These are phyloP conservation scores for Drosophila auraria DNA, from an alignment of 1,140 invertebrate species.

Conservation along the genomic window DNA sequence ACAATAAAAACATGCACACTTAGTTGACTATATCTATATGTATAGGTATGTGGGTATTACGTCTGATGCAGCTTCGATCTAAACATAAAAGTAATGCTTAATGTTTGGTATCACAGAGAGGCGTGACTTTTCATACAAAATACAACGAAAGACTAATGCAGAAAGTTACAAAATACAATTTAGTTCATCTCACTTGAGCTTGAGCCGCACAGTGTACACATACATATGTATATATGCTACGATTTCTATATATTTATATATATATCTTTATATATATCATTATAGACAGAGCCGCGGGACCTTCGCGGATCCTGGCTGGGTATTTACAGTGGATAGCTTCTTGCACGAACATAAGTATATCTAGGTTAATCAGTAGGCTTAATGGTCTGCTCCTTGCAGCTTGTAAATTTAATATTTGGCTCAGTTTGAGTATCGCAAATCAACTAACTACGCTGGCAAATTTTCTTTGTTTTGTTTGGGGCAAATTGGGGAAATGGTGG, in stretches of 20 bases:
- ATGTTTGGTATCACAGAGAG: constrained; percentile 85
- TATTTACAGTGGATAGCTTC: constrained; percentile 59
- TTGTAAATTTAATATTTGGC: constrained; percentile 73
- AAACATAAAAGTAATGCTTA: constrained; percentile 84
- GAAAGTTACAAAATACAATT: constrained; percentile 78
- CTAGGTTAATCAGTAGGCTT: constrained; percentile 48
- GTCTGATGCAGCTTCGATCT: constrained; percentile 72
- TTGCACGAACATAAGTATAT: constrained; percentile 49
- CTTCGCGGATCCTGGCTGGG: constrained; percentile 13
- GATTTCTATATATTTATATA: constrained; percentile 50
- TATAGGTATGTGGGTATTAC: constrained; percentile 50
- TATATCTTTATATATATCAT: constrained; percentile 44
- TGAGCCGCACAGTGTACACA: constrained; percentile 50
- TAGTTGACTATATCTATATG: constrained; percentile 68
- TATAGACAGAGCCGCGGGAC: constrained; percentile 46
- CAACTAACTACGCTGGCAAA: constrained; percentile 68
- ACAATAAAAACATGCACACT: constrained; percentile 80
- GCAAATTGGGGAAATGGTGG: constrained; percentile 9
- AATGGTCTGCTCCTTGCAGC: constrained; percentile 42
- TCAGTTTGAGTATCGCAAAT: constrained; percentile 76
- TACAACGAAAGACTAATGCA: constrained; percentile 71
- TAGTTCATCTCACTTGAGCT: constrained; percentile 66
- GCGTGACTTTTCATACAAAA: constrained; percentile 82
- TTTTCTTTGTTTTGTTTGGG: constrained; percentile 4
- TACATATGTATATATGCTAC: constrained; percentile 37